Base-by-base conservation (phyloP, 2,797 vertebrate species). In the Megalops cyprinoides region DNA sequence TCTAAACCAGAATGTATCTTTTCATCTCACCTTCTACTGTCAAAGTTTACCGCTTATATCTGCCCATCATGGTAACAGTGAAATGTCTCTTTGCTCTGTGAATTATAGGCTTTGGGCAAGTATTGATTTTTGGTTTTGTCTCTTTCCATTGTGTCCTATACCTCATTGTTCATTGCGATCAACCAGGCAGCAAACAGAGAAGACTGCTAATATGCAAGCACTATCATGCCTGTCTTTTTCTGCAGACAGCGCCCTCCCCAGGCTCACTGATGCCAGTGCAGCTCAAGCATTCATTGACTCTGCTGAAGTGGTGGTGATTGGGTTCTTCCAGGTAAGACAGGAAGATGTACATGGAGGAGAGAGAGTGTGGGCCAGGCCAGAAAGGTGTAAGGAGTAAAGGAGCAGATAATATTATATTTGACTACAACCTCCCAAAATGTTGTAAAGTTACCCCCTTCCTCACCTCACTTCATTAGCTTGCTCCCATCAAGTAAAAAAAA, bases 301-400 rank as follows among this genome's bases (percentile, higher is more conserved):
- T 0, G 90, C 91, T 7, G 94, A 95, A 60, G 92, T 95, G 85
- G 92, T 92, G 62, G 86, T 94, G 87, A 83, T 95, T 5, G 94
- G 93, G 84, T 95, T 95, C 87, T 83, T 95, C 74, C 91, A 95
- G 94, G 94, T 95, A 86, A 89, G 92, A 84, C 25, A 44, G 25
- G 49, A 25, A 10, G 31, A 69, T 34, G 8, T 5, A 18, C 25
- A 44, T 12, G 2, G 18, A 55, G 76, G n/a, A 67, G 76, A 69
- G 55, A 71, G 12, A 15, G 80, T 51, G 80, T 9, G 74, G 25
- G 20, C 6, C 48, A 42, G 73, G 23, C n/a, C 28, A 18, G 15
- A 10, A 39, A 42, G 20, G 25, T 39, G 12, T 9, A 3, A 37
- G 73, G 67, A 37, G 34, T 15, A 37, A 14, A 46, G 15, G 82